Base-by-base conservation (phyloP, 2,113 vertebrate genomes). In the Hymenochirus boettgeri region DNA sequence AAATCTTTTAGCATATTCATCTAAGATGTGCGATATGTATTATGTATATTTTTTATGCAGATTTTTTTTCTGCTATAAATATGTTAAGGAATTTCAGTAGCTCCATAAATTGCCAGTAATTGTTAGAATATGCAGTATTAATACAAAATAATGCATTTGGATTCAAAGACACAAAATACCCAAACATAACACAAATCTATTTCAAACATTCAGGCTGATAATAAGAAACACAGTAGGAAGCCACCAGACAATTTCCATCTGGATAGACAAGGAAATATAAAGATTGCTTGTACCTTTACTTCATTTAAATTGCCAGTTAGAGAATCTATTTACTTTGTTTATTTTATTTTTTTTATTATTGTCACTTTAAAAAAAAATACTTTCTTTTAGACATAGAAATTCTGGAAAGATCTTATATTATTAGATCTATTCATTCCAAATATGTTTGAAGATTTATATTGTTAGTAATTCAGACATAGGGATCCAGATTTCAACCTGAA, bases 221-320 rank as follows among this genome's bases (percentile, higher is more conserved):
- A 59, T 67, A 59, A 67, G 64, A 67, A 67, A 58, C 55, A 58
- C 64, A 59, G 64, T 67, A 51, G 56, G 64, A 67, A 57, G 5
- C 64, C 58, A 27, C 64, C 26, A 45, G 51, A 46, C 46, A 67
- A 67, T 65, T 65, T 65, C 25, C 54, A 51, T 58, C 46, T 24
- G 55, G n/a, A 23, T 25, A 51, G 23, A 66, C 50, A 23, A 51
- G 58, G 54, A 54, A 45, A 35, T 56, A 46, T 25, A 56, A 57
- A 65, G 29, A 58, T 59, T 66, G 56, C 55, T 52, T 46, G 51
- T 51, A 25, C 64, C 51, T 66, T 66, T 58, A 42, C 58, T 24
- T 66, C n/a, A 66, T 66, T 66, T 42, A 66, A 58, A 59, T 66
- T 15, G 10, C 22, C 55, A 12, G 31, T 51, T 37, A 37, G 19